Evolutionary conservation across 92 coral and sea anemone genomes (phyloP), one percentile per base, ranked within the genome.

Genomic region (Pocillopora grandis): DNA sequence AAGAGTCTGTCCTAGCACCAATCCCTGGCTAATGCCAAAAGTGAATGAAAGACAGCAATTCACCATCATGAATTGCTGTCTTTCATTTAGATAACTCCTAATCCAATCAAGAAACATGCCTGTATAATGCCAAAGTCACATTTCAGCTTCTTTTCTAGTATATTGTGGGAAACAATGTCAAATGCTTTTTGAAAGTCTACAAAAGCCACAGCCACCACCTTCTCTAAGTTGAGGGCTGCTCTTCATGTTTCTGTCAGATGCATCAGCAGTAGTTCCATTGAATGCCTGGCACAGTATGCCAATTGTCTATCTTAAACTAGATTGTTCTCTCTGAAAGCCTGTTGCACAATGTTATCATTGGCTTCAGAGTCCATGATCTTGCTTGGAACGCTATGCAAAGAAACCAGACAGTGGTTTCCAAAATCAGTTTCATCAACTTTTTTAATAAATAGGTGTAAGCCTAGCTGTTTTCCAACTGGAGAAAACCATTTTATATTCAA

Each of bases 161-260:
- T 78, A 35, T 12, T 33, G 35, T 83, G 77, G n/a, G 52, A 7
- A 3, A 42, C 52, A 42, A 3, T 42, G 8, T 27, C 52, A 42
- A 42, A 42, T 7, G 8, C 52, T 42, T 42, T 42, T 42, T 42
- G 4, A 7, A 42, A 42, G 8, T 42, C 52, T 3, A 42, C 0
- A 66, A 84, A 84, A 12, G 66, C 81, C 20, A 35, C 76, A 18
- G 62, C 83, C n/a, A 64, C 82, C 2, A n/a, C 80, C 27, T 16
- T 57, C 76, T 77, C 81, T 16, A 49, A 15, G 84, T 90, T 90
- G 2, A 85, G 17, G 10, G 78, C 86, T 55, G 59, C 63, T 48
- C 87, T 80, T 89, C 92, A 89, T 5, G 71, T 31, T 56, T 89
- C 92, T 17, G 92, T 89, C 1, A 89, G 37, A 31, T 80, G 72